Conservation (phyloP, 2,113 vertebrate genomes). For the Aspidoscelis tigris region DNA sequence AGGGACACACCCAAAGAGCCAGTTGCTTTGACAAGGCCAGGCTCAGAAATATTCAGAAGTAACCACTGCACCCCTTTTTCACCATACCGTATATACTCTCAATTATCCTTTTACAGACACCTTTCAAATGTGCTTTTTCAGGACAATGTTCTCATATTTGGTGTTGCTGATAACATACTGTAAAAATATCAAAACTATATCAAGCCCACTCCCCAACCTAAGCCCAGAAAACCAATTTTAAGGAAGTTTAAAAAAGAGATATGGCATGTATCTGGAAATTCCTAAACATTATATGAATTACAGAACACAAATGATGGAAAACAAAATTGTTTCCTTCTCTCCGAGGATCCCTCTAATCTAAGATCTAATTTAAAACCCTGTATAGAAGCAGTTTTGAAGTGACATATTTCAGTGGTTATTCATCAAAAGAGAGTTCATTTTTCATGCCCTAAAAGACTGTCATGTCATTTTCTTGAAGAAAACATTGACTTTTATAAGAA, state of each 20-base stretch:
- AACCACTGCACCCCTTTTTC: neutral
- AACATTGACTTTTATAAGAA: slow-evolving; percentile 3
- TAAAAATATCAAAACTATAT: neutral
- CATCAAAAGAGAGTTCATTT: neutral
- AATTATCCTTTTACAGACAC: neutral
- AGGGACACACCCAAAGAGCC: no score
- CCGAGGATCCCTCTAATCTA: neutral
- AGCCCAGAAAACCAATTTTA: neutral
- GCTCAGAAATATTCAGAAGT: no score
- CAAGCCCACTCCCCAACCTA: no score
- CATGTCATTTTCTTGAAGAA: neutral
- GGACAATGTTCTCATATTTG: neutral
- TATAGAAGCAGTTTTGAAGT: neutral
- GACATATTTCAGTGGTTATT: neutral
- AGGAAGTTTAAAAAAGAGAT: neutral
- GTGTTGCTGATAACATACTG: neutral
- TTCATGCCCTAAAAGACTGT: neutral
- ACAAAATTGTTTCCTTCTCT: neutral
- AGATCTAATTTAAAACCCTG: neutral
- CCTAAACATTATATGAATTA: neutral
- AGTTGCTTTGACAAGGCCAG: no score
- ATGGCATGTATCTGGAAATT: neutral
- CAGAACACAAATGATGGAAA: slow-evolving; percentile 1
- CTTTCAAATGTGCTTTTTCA: neutral
- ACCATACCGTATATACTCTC: neutral